Percentiles rank a stretch among this genome's conserved stretches.
Conservation (phyloP, 2,888 invertebrate species). For the Lasioglossum figueresi region DNA sequence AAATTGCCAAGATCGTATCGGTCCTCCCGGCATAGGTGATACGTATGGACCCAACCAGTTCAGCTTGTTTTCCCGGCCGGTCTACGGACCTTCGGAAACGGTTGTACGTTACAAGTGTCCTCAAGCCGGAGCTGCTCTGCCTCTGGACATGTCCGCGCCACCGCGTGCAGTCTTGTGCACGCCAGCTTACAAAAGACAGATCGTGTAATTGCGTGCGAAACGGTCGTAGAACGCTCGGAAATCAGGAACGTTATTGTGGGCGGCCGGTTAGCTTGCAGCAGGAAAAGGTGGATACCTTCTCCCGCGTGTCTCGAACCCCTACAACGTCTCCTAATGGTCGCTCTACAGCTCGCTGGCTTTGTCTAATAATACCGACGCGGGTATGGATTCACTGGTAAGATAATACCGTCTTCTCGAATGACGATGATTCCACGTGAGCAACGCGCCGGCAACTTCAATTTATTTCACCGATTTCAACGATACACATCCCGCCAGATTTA, state of each 20-base stretch:
- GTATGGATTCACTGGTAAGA: slow-evolving; percentile 56
- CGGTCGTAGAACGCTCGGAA: slow-evolving; percentile 40
- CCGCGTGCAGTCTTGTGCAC: not conserved
- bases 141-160: not conserved
- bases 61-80: slow-evolving; percentile 49
- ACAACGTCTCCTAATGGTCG: slow-evolving; percentile 47
- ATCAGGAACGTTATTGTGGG: slow-evolving; percentile 45
- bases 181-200: slow-evolving; percentile 32
- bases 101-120: slow-evolving; percentile 54
- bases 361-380: slow-evolving; percentile 55
- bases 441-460: not conserved
- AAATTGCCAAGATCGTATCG: slow-evolving; percentile 24
- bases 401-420: slow-evolving; percentile 57
- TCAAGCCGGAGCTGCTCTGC: slow-evolving; percentile 21
- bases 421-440: slow-evolving; percentile 37
- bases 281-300: slow-evolving; percentile 63
- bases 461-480: not conserved
- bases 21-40: slow-evolving; percentile 14
- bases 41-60: slow-evolving; percentile 38
- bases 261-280: slow-evolving; percentile 32
- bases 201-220: slow-evolving; percentile 61
- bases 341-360: slow-evolving; percentile 53
- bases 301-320: slow-evolving; percentile 39
- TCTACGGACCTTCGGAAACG: slow-evolving; percentile 48
- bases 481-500: not conserved